These are phyloP conservation scores for Conus canariensis DNA, from an alignment of 2,888 invertebrate species.

Conservation along the genomic window DNA sequence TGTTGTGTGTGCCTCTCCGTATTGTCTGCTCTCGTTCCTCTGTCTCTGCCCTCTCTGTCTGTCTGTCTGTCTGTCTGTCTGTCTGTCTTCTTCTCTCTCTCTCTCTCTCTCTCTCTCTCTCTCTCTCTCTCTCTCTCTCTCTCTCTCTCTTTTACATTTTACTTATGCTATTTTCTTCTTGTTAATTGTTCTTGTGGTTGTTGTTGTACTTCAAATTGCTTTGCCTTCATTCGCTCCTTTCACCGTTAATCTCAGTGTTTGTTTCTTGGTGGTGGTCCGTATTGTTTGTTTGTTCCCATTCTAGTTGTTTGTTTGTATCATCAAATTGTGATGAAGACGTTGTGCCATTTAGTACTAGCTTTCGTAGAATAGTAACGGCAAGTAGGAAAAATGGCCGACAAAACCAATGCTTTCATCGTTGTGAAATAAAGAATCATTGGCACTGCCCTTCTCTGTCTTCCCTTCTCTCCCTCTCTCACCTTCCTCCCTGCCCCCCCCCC, in stretches of 20 bases:
- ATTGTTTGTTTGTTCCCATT: background rate
- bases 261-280: no score
- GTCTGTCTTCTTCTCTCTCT: background rate
- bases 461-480: background rate
- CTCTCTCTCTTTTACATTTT: background rate
- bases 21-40: no score
- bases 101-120: background rate
- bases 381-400: no score
- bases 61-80: no score
- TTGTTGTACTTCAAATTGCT: no score
- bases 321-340: no score
- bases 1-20: background rate
- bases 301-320: background rate
- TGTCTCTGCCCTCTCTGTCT: no score
- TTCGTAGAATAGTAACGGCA: no score
- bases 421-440: no score
- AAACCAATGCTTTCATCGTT: no score
- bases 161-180: background rate
- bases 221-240: background rate
- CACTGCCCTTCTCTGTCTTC: background rate
- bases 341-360: no score
- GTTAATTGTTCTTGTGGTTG: background rate
- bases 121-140: background rate
- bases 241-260: no score
- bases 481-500: background rate